phyloP scores from a whole-genome alignment of 2,797 vertebrate genomes.

The Taeniopygia guttata region DNA sequence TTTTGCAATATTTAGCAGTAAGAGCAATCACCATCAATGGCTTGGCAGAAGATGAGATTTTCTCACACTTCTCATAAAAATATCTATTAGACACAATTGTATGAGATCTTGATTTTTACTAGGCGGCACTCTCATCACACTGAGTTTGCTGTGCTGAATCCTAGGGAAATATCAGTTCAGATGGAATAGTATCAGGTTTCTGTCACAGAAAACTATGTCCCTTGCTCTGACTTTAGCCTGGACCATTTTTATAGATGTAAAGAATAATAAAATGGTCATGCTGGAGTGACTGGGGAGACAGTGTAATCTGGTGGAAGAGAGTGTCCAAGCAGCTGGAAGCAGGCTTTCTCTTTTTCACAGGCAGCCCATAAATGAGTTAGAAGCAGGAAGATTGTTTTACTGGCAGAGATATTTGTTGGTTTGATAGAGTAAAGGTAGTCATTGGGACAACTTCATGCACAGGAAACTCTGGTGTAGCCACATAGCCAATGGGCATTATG shows the following conservation, averaged over 20 bases:
- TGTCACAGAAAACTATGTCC: neutral
- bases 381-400: neutral
- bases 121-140: neutral
- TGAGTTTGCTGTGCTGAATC: neutral
- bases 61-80: neutral
- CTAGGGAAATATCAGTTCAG: neutral
- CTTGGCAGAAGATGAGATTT: conserved; percentile 11
- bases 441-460: neutral
- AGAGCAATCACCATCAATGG: neutral
- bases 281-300: neutral
- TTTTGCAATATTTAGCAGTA: neutral
- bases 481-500: neutral
- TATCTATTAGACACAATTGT: neutral
- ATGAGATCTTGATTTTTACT: neutral
- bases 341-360: neutral
- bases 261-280: neutral
- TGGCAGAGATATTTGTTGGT: neutral
- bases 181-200: neutral
- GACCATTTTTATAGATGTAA: neutral
- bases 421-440: neutral
- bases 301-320: neutral
- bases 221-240: neutral
- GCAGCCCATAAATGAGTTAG: neutral
- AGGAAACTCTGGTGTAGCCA: neutral
- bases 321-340: neutral